phyloP scores from a whole-genome alignment of 1,140 invertebrate genomes.

The Drosophila baimaii region DNA sequence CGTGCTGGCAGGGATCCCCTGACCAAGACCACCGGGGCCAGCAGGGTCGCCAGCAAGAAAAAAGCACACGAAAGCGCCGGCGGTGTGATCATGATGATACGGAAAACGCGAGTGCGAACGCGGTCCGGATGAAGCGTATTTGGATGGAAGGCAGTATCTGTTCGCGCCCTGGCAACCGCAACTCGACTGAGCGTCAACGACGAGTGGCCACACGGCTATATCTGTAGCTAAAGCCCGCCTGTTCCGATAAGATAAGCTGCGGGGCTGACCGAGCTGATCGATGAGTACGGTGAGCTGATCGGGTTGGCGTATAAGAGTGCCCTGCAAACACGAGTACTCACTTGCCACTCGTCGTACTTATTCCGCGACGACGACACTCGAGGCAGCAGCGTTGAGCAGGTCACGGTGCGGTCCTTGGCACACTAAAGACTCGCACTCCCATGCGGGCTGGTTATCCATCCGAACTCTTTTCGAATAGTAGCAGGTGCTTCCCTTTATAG shows the following conservation, averaged over 20 bases:
- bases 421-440: constrained; percentile 29
- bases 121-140: neutral
- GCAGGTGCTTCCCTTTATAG: constrained; percentile 13
- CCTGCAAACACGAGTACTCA: constrained; percentile 6
- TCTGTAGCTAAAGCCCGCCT: constrained; percentile 47
- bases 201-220: constrained; percentile 23
- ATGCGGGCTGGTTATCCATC: constrained; percentile 32
- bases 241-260: constrained; percentile 69
- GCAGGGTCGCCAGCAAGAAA: neutral
- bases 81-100: constrained; percentile 47
- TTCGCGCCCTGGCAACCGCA: constrained; percentile 62
- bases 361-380: constrained; percentile 7
- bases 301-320: constrained; percentile 39
- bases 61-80: constrained; percentile 21
- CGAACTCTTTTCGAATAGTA: neutral
- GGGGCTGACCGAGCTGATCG: constrained; percentile 38
- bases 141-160: constrained; percentile 41
- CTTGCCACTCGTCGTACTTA: constrained; percentile 1
- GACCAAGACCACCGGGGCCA: constrained; percentile 5
- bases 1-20: too few relatives aligned
- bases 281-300: constrained; percentile 20
- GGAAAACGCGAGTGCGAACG: constrained; percentile 12
- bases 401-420: constrained; percentile 61
- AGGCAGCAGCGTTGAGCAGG: constrained; percentile 44
- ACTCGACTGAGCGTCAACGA: constrained; percentile 56